phyloP scores from a whole-genome alignment of 1,140 invertebrate genomes.

The Tetramorium simillimum region DNA sequence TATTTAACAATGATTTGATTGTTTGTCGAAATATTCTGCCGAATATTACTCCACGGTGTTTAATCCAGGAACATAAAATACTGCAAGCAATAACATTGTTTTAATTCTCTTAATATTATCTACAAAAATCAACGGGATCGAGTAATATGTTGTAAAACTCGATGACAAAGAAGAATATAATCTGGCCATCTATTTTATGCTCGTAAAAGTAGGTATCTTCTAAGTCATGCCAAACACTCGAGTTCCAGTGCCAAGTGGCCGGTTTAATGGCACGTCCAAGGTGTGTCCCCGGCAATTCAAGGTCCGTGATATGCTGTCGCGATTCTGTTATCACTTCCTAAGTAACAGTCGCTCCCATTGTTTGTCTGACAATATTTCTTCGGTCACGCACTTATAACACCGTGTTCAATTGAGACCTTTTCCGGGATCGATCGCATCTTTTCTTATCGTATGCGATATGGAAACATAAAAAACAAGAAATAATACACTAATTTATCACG shows the following conservation, averaged over 20 bases:
- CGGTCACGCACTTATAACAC: conserved; percentile 13
- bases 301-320: conserved; percentile 68
- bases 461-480: conserved; percentile 9
- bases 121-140: background rate
- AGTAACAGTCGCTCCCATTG: conserved; percentile 68
- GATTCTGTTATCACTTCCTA: conserved; percentile 73
- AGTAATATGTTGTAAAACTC: background rate
- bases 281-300: conserved; percentile 70
- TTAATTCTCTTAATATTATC: background rate
- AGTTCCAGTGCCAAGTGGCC: conserved; percentile 62
- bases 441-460: conserved; percentile 4
- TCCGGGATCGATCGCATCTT: conserved; percentile 51
- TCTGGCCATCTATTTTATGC: conserved; percentile 17
- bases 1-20: background rate
- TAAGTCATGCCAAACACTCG: conserved; percentile 35
- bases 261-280: conserved; percentile 68
- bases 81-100: background rate
- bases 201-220: conserved; percentile 18
- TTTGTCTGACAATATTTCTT: conserved; percentile 70
- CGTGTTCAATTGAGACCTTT: conserved; percentile 60
- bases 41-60: background rate
- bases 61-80: background rate
- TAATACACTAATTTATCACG: background rate
- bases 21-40: background rate
- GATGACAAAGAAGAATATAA: background rate